Evolutionary conservation across 2,888 invertebrate genomes (phyloP).

Genomic region (Dione juno): DNA sequence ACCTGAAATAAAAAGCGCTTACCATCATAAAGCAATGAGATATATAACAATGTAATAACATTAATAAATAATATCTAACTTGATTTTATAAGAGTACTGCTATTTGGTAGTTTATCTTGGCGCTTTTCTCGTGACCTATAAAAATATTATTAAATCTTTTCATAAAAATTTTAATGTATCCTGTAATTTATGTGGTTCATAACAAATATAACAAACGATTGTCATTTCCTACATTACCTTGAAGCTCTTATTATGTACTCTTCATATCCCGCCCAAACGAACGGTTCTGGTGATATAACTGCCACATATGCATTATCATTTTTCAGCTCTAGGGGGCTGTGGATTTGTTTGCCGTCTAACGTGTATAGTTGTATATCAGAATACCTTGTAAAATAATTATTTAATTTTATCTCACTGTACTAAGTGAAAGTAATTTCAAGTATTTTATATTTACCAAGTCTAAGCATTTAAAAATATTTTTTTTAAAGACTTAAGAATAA

Average conservation of each 20-base stretch:
- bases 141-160: too few relatives aligned
- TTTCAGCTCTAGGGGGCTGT: constrained; percentile 58
- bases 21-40: neutral
- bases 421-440: too few relatives aligned
- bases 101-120: constrained; percentile 52
- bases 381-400: constrained; percentile 51
- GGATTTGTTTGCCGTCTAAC: constrained; percentile 59
- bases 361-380: constrained; percentile 65
- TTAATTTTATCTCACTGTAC: too few relatives aligned
- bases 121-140: constrained; percentile 72
- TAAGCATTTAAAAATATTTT: too few relatives aligned
- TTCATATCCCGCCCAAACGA: constrained; percentile 67
- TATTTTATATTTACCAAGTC: too few relatives aligned
- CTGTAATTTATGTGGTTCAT: too few relatives aligned
- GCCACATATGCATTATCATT: constrained; percentile 69
- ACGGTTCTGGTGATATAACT: constrained; percentile 60
- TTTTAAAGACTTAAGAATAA: too few relatives aligned
- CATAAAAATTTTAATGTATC: too few relatives aligned
- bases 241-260: constrained; percentile 69
- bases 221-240: constrained; percentile 57
- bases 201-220: too few relatives aligned
- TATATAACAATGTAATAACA: neutral
- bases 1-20: neutral
- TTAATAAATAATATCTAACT: constrained; percentile 41
- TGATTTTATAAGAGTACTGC: constrained; percentile 34